These are phyloP conservation scores for Chaetodon trifasciatus DNA, from an alignment of 2,797 vertebrate genomes.

Conservation along the genomic window DNA sequence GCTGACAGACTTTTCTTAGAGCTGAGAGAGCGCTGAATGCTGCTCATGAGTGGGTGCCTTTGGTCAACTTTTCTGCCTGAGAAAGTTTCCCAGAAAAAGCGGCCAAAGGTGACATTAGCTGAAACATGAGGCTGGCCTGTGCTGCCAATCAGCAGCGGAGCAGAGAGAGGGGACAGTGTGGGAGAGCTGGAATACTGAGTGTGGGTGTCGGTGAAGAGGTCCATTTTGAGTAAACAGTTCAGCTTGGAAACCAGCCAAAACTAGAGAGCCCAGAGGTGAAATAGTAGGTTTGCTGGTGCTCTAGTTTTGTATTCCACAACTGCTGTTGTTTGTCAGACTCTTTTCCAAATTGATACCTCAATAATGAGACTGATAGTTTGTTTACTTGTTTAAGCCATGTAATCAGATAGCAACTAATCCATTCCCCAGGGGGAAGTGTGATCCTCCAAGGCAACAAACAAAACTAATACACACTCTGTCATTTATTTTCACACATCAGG, in stretches of 20 bases:
- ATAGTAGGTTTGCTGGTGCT: constrained; percentile 7
- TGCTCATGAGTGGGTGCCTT: neutral
- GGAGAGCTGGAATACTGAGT: constrained; percentile 33
- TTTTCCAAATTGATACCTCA: constrained; percentile 7
- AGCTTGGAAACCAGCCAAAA: constrained; percentile 54
- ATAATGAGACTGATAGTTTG: constrained; percentile 28
- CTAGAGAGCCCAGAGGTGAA: constrained; percentile 35
- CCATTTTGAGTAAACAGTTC: constrained; percentile 45
- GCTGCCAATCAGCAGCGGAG: constrained; percentile 39
- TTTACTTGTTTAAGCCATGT: constrained; percentile 32
- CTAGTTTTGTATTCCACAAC: constrained; percentile 18
- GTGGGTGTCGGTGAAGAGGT: constrained; percentile 43
- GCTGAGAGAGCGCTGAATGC: neutral
- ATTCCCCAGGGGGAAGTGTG: neutral
- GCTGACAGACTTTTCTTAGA: neutral
- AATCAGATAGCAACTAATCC: constrained; percentile 27
- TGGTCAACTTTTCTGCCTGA: constrained; percentile 9
- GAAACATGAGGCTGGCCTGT: constrained; percentile 28
- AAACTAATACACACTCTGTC: neutral
- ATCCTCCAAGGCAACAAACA: constrained; percentile 9
- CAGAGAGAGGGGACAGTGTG: constrained; percentile 10
- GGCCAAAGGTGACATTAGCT: constrained; percentile 35
- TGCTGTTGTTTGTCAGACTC: constrained; percentile 23
- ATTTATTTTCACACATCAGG: constrained; percentile 24
- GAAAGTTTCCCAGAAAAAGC: constrained; percentile 6